These are phyloP conservation scores for Megalurothrips usitatus DNA, from an alignment of 2,888 invertebrate genomes.

Conservation along the genomic window DNA sequence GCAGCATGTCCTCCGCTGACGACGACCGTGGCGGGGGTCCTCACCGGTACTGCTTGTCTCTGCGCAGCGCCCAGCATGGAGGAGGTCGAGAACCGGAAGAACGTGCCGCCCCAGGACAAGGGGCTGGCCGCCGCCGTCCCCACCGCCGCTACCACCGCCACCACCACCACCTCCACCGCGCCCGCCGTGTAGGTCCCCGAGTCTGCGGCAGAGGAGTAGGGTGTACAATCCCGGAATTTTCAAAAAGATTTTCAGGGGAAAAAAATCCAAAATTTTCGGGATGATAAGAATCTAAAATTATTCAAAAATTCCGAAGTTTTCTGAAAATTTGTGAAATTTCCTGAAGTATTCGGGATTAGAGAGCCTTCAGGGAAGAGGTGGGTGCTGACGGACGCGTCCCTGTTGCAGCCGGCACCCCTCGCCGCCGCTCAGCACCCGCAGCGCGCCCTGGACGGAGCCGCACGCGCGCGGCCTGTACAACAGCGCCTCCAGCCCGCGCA, in stretches of 20 bases:
- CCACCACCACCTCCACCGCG: neutral
- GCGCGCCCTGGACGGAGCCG: slow-evolving; percentile 73
- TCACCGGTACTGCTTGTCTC: neutral
- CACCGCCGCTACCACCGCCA: neutral
- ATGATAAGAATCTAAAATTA: neutral
- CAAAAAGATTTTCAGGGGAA: neutral
- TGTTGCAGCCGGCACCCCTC: neutral
- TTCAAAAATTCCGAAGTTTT: neutral
- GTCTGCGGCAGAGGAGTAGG: too few relatives aligned
- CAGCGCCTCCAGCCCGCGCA: slow-evolving; percentile 70
- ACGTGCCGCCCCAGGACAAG: slow-evolving; percentile 36
- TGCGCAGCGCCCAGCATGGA: slow-evolving; percentile 39
- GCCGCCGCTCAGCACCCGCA: slow-evolving; percentile 71
- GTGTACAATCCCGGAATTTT: too few relatives aligned
- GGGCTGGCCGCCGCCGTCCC: neutral
- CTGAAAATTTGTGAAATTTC: too few relatives aligned
- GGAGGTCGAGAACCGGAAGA: slow-evolving; percentile 39
- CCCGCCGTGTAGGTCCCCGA: neutral
- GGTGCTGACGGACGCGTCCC: too few relatives aligned
- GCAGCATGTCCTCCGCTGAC: neutral
- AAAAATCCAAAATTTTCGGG: neutral
- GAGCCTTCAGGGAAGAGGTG: too few relatives aligned
- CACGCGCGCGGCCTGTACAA: slow-evolving; percentile 72
- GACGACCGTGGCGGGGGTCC: neutral
- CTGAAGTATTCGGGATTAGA: neutral